phyloP scores from a whole-genome alignment of 64 coral and sea anemone genomes.

The Pocillopora damicornis region DNA sequence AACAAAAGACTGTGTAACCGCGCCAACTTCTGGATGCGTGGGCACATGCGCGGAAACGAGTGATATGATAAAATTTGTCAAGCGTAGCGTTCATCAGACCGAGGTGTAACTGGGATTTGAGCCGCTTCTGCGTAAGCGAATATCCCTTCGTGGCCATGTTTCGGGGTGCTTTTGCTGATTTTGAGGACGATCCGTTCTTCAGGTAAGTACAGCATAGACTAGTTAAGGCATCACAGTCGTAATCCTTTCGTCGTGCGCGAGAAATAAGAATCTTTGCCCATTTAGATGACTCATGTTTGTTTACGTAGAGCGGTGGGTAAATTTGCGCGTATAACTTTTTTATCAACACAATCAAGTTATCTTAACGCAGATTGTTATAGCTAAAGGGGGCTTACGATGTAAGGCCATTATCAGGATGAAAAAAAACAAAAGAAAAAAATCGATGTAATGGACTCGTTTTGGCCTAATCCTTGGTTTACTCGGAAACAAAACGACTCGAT shows the following conservation, averaged over 20 bases:
- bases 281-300: no score
- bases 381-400: no score
- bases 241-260: neutral
- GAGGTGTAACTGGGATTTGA: neutral
- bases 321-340: no score
- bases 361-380: no score
- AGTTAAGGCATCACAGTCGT: neutral
- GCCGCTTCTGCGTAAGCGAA: neutral
- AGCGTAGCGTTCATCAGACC: neutral
- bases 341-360: no score
- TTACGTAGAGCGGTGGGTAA: no score
- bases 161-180: slow-evolving; percentile 23
- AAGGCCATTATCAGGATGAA: no score
- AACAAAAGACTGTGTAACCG: neutral
- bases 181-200: slow-evolving; percentile 68
- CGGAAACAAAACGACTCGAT: no score
- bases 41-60: neutral
- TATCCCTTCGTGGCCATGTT: slow-evolving; percentile 21
- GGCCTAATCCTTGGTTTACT: no score
- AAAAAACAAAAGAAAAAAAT: no score
- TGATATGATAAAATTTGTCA: neutral
- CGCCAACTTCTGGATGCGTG: neutral
- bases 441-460: no score
- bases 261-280: no score
- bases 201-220: slow-evolving; percentile 13